Conservation (phyloP, 2,113 vertebrate genomes). For the Eleginops maclovinus region DNA sequence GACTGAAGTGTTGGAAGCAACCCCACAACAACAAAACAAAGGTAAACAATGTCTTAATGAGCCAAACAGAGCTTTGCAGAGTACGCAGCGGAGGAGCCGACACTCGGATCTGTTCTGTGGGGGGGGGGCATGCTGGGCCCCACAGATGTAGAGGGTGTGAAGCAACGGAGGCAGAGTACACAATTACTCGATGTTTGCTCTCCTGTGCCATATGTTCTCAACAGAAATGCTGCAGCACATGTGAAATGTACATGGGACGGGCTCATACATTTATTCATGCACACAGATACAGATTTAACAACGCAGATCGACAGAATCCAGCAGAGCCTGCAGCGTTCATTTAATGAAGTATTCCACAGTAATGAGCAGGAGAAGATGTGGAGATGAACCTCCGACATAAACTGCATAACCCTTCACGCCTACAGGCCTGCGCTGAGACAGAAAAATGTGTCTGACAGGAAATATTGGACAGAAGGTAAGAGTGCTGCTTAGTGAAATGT, state of each 20-base stretch:
- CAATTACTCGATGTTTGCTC: slow-evolving; percentile 22
- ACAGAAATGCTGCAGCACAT: slow-evolving; percentile 17
- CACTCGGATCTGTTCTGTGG: not conserved
- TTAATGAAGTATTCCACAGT: slow-evolving; percentile 14
- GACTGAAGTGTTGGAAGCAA: not conserved
- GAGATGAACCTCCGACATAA: not conserved
- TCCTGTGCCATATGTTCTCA: slow-evolving; percentile 51
- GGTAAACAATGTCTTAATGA: slow-evolving; percentile 33
- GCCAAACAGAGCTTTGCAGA: not conserved
- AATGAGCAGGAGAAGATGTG: slow-evolving; percentile 16
- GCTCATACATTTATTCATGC: not conserved
- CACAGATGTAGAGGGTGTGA: slow-evolving; percentile 33
- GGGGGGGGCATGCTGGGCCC: slow-evolving; percentile 3
- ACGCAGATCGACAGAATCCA: slow-evolving; percentile 3
- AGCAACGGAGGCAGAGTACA: slow-evolving; percentile 9
- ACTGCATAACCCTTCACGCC: not conserved
- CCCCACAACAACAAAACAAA: not conserved
- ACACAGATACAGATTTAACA: not conserved
- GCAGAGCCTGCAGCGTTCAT: slow-evolving; percentile 18
- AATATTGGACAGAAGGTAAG: not conserved
- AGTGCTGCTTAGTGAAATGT: not conserved
- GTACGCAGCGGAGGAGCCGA: not conserved
- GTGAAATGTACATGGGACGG: not conserved
- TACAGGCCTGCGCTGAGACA: too few relatives aligned
- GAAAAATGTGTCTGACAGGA: not conserved